Base-by-base conservation (phyloP, 2,888 invertebrate genomes). In the Mystacides longicornis region DNA sequence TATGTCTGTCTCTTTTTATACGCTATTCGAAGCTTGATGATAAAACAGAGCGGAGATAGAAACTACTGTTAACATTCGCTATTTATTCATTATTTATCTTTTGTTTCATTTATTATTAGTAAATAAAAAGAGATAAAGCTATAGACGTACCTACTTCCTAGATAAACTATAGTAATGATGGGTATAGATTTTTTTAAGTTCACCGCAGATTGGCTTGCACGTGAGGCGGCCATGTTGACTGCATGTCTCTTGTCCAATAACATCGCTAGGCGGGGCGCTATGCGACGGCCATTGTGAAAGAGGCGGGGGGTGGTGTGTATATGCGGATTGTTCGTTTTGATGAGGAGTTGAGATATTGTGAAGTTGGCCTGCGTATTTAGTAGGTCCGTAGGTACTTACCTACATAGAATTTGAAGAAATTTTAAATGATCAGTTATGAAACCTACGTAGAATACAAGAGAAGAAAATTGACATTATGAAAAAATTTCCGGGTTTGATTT, bases 241-340 rank as follows among this genome's bases (percentile, higher is more conserved):
- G 27, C 50, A 22, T 18, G 42, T 27, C 22, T 3, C 33, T 5
- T 31, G 50, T 23, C 60, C 60, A 60, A 60, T 60, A 51, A 52
- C 20, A 42, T 23, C 23, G 37, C 47, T 33, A 50, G 60, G 60
- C 56, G 60, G 51, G 51, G 60, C 57, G 16, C 51, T 31, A 42
- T 23, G 42, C 47, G 23, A 54, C 60, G 60, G 60, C 60, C 60
- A 60, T 60, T 53, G 52, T 49, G 43, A 52, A 59, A 49, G 33
- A 45, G 59, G 59, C 54, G 59, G 52, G 50, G 49, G 47, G 37
- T 37, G 14, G 37, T 14, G 37, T 3, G 4, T 23, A 11, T 19
- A 18, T 14, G 16, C 16, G 23, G 56, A 53, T 56, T 59, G 56
- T 59, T 59, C 51, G 23, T 33, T 52, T 58, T 52, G 19, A 56